Base-by-base conservation (phyloP, 2,113 vertebrate species). In the Antigone vipio region DNA sequence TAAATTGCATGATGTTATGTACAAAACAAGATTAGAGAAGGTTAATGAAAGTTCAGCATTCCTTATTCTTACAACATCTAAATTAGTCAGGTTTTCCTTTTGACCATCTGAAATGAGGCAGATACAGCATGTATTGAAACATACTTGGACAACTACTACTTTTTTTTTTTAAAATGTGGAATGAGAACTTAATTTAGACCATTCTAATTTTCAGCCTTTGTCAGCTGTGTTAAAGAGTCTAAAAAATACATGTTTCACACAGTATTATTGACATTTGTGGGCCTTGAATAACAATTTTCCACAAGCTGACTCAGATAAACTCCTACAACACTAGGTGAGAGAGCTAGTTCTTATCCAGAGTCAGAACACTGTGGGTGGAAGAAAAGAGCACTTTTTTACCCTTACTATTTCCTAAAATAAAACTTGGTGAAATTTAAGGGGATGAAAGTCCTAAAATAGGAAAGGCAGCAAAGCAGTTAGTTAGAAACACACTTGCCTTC, bases 231-330 rank as follows among this genome's bases (percentile, higher is more conserved):
- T 88, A 63, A 22, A 68, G 40, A 93, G 38, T 56, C 52, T 80
- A 81, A 49, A 71, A 90, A 93, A 89, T 27, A 59, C 12, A 60
- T 3, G 23, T 78, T 94, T 88, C 74, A 79, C 81, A 62, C 66
- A 75, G 44, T 72, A 78, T 71, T 96, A 94, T 8, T 93, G 91
- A 91, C 79, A 56, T 92, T 75, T 85, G 84, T 69, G 69, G 81
- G 68, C 64, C 85, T 7, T 58, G 66, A 95, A 94, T 82, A 96
- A 95, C 81, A 81, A 56, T 81, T 96, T 80, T 60, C 52, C 27
- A 47, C 34, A 75, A 95, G 91, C 91, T 97, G 97, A 96, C 93
- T 97, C 92, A 97, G 88, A 95, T 21, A 92, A 94, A 97, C 95
- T 97, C 95, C 94, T 87, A 93, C 95, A 89, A 20, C 68, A 38